phyloP scores from a whole-genome alignment of 2,113 vertebrate species.

The Amphiprion ocellaris region DNA sequence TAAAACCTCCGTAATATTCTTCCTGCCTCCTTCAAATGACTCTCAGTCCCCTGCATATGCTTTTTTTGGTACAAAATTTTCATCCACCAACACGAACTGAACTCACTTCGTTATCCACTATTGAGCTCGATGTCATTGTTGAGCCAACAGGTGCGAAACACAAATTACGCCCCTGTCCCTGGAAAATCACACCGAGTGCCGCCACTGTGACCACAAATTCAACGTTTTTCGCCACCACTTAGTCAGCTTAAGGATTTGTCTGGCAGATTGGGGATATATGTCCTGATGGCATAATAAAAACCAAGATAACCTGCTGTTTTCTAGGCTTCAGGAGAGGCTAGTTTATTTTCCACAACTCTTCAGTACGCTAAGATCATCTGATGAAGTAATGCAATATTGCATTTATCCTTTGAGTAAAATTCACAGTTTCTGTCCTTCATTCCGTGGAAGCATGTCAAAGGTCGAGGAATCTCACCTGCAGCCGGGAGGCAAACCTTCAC shows the following conservation, averaged over 20 bases:
- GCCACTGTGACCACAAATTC: constrained; percentile 45
- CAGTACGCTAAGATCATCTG: constrained; percentile 36
- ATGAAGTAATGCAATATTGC: constrained; percentile 17
- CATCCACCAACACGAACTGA: constrained; percentile 8
- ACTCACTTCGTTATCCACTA: constrained; percentile 34
- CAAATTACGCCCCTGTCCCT: constrained; percentile 30
- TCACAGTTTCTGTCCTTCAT: constrained; percentile 21
- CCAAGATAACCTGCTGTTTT: constrained; percentile 48
- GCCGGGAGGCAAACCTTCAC: constrained; percentile 15
- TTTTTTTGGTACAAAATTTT: constrained; percentile 17
- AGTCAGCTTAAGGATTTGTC: constrained; percentile 66
- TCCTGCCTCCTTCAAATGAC: constrained; percentile 1
- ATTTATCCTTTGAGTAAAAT: constrained; percentile 23
- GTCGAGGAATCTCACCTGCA: constrained; percentile 32
- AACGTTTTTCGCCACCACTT: constrained; percentile 44
- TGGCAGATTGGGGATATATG: constrained; percentile 52
- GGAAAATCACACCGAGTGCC: constrained; percentile 47
- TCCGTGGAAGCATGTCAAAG: constrained; percentile 36
- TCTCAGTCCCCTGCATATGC: constrained; percentile 5
- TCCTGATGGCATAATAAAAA: constrained; percentile 57
- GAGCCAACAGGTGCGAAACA: constrained; percentile 42
- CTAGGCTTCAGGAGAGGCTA: constrained; percentile 15
- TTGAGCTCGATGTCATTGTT: constrained; percentile 22
- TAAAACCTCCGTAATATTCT: neutral
- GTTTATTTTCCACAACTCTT: constrained; percentile 45